A percentile compares a stretch with the other conserved stretches of the same genome.
Conservation (phyloP, 2,113 vertebrate genomes). For the Planiliza haematocheilus region DNA sequence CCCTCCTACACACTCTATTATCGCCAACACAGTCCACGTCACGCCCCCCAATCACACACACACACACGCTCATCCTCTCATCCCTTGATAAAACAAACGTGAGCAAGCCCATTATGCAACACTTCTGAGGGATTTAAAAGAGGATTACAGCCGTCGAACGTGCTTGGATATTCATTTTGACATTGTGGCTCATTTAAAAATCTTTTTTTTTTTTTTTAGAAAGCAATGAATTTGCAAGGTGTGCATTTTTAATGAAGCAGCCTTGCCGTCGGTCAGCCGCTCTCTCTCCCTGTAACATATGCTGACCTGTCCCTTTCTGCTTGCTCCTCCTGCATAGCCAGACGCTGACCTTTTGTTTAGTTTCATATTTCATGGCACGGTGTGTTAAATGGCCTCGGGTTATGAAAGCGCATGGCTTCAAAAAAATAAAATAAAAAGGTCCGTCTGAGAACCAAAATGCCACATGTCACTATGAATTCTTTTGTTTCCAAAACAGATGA, state of each 20-base stretch:
- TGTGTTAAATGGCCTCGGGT: neutral
- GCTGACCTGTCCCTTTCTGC: neutral
- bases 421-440: neutral
- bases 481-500: neutral
- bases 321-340: constrained; percentile 1
- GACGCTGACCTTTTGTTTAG: constrained; percentile 15
- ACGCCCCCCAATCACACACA: constrained; percentile 13
- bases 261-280: neutral
- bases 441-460: constrained; percentile 46
- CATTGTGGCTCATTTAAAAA: neutral
- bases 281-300: neutral
- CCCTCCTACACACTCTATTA: constrained; percentile 61
- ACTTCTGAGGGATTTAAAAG: constrained; percentile 35
- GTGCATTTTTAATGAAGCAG: neutral
- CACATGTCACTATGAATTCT: constrained; percentile 52
- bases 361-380: constrained; percentile 13
- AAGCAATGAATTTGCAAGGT: neutral
- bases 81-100: constrained; percentile 47
- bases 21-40: constrained; percentile 35
- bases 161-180: constrained; percentile 6
- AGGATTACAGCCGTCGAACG: constrained; percentile 5
- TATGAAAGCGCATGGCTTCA: constrained; percentile 5
- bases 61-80: constrained; percentile 48
- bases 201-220: neutral
- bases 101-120: constrained; percentile 64